Evolutionary conservation across 1,140 invertebrate species (phyloP).

Genomic region (Aphelenchoides fujianensis): DNA sequence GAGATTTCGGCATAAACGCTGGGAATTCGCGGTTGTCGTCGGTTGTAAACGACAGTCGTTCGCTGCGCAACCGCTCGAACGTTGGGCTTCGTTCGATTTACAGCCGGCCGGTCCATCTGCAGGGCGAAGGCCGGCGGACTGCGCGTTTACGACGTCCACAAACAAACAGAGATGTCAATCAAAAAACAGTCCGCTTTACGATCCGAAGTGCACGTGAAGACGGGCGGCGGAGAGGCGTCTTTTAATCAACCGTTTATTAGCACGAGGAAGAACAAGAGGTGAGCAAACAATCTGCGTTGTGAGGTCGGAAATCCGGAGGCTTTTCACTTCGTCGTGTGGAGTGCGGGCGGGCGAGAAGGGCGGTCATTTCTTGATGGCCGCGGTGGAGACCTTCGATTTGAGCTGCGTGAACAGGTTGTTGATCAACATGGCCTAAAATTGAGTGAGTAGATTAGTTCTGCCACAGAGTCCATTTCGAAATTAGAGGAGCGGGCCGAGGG

Average conservation of each 20-base stretch:
- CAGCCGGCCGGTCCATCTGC: no score
- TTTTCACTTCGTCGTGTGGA: background rate
- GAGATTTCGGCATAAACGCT: no score
- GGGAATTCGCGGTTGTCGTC: no score
- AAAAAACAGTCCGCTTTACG: no score
- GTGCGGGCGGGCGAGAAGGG: background rate
- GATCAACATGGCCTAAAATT: constrained; percentile 2
- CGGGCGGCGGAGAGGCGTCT: no score
- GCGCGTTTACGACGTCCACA: background rate
- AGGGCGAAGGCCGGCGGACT: background rate
- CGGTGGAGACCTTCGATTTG: background rate
- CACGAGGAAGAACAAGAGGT: background rate
- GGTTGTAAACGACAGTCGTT: no score
- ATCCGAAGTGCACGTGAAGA: no score
- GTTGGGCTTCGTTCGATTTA: no score
- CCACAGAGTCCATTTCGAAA: no score
- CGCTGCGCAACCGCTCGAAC: no score
- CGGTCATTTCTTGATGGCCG: background rate
- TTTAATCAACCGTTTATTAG: background rate
- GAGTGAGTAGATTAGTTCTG: background rate
- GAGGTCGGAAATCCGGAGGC: background rate
- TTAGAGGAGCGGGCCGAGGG: no score
- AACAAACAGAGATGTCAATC: background rate
- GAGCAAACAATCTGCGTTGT: background rate
- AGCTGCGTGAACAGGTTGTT: constrained; percentile 3